phyloP scores from a whole-genome alignment of 2,888 invertebrate species.

The Chaetogeoica ovagalla region DNA sequence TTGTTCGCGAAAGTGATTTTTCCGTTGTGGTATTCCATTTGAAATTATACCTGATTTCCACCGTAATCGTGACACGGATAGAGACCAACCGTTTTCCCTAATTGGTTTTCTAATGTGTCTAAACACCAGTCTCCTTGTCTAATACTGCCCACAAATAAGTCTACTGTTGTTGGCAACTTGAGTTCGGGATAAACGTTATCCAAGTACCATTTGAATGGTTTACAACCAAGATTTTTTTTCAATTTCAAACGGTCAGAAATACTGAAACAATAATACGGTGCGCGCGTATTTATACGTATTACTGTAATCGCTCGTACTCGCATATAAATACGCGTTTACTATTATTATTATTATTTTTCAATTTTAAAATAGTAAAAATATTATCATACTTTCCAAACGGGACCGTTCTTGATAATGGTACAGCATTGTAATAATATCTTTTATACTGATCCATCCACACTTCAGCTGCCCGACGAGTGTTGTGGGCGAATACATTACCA shows the following conservation, averaged over 20 bases:
- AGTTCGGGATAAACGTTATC: slow-evolving; percentile 91
- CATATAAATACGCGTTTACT: no score
- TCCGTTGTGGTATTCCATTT: slow-evolving; percentile 49
- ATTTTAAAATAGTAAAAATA: background rate
- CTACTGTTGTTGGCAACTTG: slow-evolving; percentile 69
- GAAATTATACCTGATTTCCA: slow-evolving; percentile 76
- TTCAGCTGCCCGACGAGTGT: slow-evolving; percentile 95
- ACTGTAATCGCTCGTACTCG: background rate
- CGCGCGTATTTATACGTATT: background rate
- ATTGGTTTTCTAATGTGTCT: slow-evolving; percentile 90
- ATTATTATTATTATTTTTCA: no score
- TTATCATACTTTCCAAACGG: slow-evolving; percentile 83
- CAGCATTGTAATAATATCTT: slow-evolving; percentile 90
- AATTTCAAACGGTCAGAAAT: slow-evolving; percentile 82
- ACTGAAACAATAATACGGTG: slow-evolving; percentile 62
- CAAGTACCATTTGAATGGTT: slow-evolving; percentile 93
- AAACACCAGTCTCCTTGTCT: slow-evolving; percentile 83
- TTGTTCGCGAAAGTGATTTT: background rate
- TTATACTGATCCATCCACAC: slow-evolving; percentile 99
- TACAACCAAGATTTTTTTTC: slow-evolving; percentile 80
- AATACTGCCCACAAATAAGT: slow-evolving; percentile 71
- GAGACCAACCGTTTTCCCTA: slow-evolving; percentile 83
- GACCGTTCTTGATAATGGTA: slow-evolving; percentile 85
- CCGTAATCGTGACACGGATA: slow-evolving; percentile 95
- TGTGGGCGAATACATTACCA: slow-evolving; percentile 93